Base-by-base conservation (phyloP, 1,140 invertebrate genomes). In the Drosophila fuyamai region DNA sequence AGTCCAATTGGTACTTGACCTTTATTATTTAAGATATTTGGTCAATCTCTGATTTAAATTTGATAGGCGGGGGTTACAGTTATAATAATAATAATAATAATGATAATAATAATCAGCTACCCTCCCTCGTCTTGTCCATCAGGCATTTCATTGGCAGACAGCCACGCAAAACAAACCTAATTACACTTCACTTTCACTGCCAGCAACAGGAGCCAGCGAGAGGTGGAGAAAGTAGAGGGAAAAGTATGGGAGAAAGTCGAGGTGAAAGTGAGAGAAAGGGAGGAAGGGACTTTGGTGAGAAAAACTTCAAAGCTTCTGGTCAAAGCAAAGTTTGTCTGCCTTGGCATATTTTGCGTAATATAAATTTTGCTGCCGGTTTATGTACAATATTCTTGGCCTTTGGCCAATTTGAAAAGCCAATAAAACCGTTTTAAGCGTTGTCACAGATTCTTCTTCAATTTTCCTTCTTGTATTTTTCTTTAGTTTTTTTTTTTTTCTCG, bases 91-190 rank as follows among this genome's bases (percentile, higher is more conserved):
- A 44, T 27, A 43, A 32, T 50, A 23, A 66, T 51, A 36, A 13
- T 32, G 14, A 41, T 43, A 35, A 32, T n/a, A 14, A 68, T 71
- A 56, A 68, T 68, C 50, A 35, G n/a, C 5, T 9, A 3, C n/a
- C 13, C 8, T 5, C 29, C 35, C 2, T 29, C 5, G 14, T 32
- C 32, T 14, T 38, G 53, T 27, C 43, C 53, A 65, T 54, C 68
- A 67, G 63, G 53, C 81, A 86, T 85, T 85, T 85, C 81, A 81
- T 81, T 85, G 81, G 74, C 82, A 86, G 82, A 86, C 80, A 71
- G 76, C 76, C 82, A 84, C 78, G 84, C 78, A 74, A 81, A 85
- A 86, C 80, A 85, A 85, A 85, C 81, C 81, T 85, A 85, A 85
- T 85, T 85, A 85, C 81, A 86, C 68, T 85, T 85, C 79, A 85